phyloP scores from a whole-genome alignment of 2,888 invertebrate genomes.

The Altica lythri region DNA sequence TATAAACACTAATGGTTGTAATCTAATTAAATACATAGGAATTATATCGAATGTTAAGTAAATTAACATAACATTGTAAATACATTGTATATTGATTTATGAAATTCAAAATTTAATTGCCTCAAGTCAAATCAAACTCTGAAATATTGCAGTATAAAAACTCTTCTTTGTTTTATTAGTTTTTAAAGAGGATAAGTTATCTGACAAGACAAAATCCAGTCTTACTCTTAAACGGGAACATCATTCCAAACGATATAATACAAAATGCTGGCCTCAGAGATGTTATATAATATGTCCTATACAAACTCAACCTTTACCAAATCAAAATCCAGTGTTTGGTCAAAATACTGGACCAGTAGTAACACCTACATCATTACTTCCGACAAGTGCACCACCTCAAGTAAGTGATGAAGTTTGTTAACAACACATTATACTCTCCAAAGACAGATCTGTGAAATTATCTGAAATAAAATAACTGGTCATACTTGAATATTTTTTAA shows the following conservation, averaged over 20 bases:
- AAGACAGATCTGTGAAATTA: neutral
- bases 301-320: neutral
- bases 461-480: neutral
- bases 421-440: neutral
- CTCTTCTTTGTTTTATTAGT: neutral
- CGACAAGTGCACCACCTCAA: neutral
- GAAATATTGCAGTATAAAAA: too few species aligned
- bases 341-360: neutral
- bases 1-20: too few species aligned
- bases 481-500: neutral
- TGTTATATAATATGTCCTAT: slow-evolving; percentile 7
- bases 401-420: neutral
- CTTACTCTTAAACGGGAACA: too few species aligned
- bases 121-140: too few species aligned
- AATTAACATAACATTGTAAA: neutral
- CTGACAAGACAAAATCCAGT: neutral
- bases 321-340: too few species aligned
- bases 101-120: too few species aligned
- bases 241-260: neutral
- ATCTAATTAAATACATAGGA: too few species aligned
- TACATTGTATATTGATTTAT: too few species aligned
- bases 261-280: slow-evolving; percentile 9
- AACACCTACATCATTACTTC: neutral
- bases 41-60: too few species aligned
- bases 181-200: neutral